Percentiles rank a stretch among this genome's conserved stretches.
Conservation (phyloP, 2,888 invertebrate species). For the Aplocera efformata region DNA sequence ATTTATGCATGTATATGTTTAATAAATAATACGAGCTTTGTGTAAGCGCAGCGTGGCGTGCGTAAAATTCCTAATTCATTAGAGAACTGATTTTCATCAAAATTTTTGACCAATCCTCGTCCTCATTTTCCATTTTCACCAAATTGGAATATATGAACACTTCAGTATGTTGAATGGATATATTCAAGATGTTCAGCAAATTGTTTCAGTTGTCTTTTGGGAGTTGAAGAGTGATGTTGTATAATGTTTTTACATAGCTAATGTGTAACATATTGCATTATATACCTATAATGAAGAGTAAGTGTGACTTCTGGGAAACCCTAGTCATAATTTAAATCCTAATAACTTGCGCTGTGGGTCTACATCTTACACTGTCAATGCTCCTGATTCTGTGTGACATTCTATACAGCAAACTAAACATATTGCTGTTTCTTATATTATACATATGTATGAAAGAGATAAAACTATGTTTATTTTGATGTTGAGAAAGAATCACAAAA, state of each 20-base stretch:
- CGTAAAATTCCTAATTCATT: constrained; percentile 17
- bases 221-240: constrained; percentile 13
- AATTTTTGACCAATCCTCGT: constrained; percentile 35
- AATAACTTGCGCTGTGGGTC: constrained; percentile 12
- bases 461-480: too few species aligned
- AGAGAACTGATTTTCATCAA: constrained; percentile 12
- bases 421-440: too few species aligned
- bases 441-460: too few species aligned
- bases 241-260: constrained; percentile 12
- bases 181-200: constrained; percentile 12
- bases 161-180: constrained; percentile 13
- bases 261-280: constrained; percentile 14
- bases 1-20: constrained; percentile 38
- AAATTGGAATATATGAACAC: constrained; percentile 15
- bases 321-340: constrained; percentile 26
- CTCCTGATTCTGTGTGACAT: too few species aligned
- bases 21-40: constrained; percentile 26
- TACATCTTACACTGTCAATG: constrained; percentile 11
- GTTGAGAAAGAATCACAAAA: too few species aligned
- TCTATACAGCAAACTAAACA: too few species aligned
- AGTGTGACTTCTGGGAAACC: constrained; percentile 23
- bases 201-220: constrained; percentile 14
- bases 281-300: constrained; percentile 14
- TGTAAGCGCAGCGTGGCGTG: constrained; percentile 21
- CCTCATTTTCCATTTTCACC: constrained; percentile 9